phyloP scores from a whole-genome alignment of 2,113 vertebrate species.

The Notarius quadriscutis region DNA sequence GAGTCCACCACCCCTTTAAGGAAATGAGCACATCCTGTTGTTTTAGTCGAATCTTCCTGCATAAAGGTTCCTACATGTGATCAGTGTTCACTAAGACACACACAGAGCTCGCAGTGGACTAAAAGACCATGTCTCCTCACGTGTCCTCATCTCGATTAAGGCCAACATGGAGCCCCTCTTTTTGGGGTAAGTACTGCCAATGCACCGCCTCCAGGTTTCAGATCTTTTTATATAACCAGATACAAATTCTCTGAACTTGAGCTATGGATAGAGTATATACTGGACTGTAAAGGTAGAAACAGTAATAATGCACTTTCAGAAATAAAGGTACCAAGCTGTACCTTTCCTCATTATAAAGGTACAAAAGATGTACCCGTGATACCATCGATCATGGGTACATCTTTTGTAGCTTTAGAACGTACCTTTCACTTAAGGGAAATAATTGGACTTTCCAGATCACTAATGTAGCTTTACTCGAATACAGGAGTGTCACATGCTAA shows the following conservation, averaged over 20 bases:
- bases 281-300: not conserved
- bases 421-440: too few relatives aligned
- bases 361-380: not conserved
- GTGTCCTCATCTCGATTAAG: conserved; percentile 1
- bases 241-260: not conserved
- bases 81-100: conserved; percentile 41
- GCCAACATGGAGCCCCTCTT: conserved; percentile 26
- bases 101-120: conserved; percentile 18
- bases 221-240: not conserved
- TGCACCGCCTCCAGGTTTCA: not conserved
- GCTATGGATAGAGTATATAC: not conserved
- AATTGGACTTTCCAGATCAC: not conserved
- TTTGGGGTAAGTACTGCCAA: conserved; percentile 49
- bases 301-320: not conserved
- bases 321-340: not conserved
- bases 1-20: conserved; percentile 71
- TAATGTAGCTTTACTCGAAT: not conserved
- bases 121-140: conserved; percentile 36
- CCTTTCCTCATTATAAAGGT: not conserved
- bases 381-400: not conserved
- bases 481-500: not conserved
- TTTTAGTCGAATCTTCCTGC: conserved; percentile 72
- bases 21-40: conserved; percentile 77
- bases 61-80: conserved; percentile 69
- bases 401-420: not conserved